Evolutionary conservation across 2,888 invertebrate genomes (phyloP).

Genomic region (Craniophora ligustri): DNA sequence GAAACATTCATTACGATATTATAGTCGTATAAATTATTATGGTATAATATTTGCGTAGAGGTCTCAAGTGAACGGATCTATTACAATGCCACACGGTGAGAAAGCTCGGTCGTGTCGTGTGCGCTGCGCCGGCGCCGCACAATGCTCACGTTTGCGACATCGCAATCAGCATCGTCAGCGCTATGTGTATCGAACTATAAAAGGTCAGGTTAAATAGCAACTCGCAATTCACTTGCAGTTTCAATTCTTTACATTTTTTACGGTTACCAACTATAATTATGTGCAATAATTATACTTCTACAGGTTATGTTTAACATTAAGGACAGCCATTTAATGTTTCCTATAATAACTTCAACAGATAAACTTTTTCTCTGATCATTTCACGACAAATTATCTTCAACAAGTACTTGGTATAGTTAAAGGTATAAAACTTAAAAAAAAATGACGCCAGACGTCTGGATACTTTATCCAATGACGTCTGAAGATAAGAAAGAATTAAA

Average conservation of each 20-base stretch:
- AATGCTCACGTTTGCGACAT: conserved; percentile 78
- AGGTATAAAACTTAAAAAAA: conserved; percentile 11
- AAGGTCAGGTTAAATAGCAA: conserved; percentile 67
- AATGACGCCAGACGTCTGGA: conserved; percentile 12
- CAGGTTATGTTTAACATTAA: conserved; percentile 16
- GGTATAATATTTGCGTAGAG: conserved; percentile 65
- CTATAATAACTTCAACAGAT: conserved; percentile 12
- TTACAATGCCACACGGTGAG: conserved; percentile 80
- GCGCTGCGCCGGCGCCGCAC: conserved; percentile 60
- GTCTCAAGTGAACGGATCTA: conserved; percentile 77
- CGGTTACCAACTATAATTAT: conserved; percentile 43
- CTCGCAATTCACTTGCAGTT: conserved; percentile 54
- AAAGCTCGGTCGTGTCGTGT: conserved; percentile 71
- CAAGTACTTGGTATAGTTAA: conserved; percentile 30
- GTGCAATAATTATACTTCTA: conserved; percentile 46
- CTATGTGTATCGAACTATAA: conserved; percentile 67
- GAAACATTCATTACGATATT: conserved; percentile 31
- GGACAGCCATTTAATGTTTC: conserved; percentile 12
- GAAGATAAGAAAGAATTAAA: conserved; percentile 57
- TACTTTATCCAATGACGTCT: conserved; percentile 8
- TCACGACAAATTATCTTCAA: conserved; percentile 1
- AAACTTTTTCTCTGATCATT: conserved; percentile 17
- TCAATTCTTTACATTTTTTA: conserved; percentile 56
- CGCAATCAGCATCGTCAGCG: conserved; percentile 64
- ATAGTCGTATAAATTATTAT: conserved; percentile 43